A percentile compares a stretch with the other conserved stretches of the same genome.
Conservation (phyloP, 1,140 invertebrate genomes). For the Hermetia illucens region DNA sequence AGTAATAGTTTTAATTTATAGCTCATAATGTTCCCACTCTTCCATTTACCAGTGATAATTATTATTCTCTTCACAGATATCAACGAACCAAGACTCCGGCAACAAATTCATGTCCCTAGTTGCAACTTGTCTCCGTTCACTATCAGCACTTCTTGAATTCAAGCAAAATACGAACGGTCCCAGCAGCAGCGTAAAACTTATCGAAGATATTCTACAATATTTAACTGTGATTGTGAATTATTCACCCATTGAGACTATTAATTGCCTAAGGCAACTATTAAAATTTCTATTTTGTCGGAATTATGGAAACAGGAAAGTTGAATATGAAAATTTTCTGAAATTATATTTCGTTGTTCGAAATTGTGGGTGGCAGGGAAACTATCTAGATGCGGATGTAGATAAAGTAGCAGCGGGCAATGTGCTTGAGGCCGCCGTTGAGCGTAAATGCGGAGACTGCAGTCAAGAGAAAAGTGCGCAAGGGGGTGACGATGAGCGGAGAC, state of each 20-base stretch:
- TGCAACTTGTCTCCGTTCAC: conserved; percentile 9
- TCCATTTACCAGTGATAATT: too few relatives aligned
- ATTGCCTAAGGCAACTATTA: conserved; percentile 65
- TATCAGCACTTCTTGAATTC: conserved; percentile 20
- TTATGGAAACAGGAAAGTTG: conserved; percentile 34
- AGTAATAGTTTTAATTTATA: neutral
- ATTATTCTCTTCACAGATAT: conserved; percentile 35
- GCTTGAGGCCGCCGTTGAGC: neutral
- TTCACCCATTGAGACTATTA: conserved; percentile 51
- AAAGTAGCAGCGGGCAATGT: neutral
- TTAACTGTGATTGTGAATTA: conserved; percentile 51
- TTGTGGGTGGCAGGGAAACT: too few relatives aligned
- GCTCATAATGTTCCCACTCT: too few relatives aligned
- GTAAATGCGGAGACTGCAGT: too few relatives aligned
- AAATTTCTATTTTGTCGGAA: conserved; percentile 70
- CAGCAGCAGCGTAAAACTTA: conserved; percentile 29
- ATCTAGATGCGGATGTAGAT: too few relatives aligned
- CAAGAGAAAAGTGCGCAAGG: too few relatives aligned
- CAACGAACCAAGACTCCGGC: conserved; percentile 48
- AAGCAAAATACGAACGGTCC: neutral
- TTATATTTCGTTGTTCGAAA: conserved; percentile 23
- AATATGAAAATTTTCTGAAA: conserved; percentile 14
- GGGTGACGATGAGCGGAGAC: too few relatives aligned
- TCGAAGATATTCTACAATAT: conserved; percentile 66
- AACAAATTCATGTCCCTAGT: conserved; percentile 48